Evolutionary conservation across 2,113 vertebrate species (phyloP), one percentile per base, ranked within the genome.

Genomic region (Sapajus apella): DNA sequence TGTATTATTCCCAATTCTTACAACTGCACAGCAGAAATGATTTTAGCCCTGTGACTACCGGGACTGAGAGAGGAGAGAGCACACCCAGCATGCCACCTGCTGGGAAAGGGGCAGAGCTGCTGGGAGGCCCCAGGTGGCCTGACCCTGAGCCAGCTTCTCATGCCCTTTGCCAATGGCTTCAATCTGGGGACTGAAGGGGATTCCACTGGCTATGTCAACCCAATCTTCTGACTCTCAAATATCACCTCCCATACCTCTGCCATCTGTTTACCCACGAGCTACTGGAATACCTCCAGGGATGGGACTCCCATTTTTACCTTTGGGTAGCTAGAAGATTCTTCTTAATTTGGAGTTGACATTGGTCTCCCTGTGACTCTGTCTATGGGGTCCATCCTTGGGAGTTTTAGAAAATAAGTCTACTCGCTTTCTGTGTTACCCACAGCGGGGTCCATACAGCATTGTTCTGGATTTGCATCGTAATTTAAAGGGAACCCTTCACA

Each of bases 11-110:
- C 45, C 12, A 21, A 2, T 56, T 20, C 45, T 20, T 4, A 17
- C 43, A 30, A 18, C 50, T 21, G 12, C 9, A 35, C 16, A 27
- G 47, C 68, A 94, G 68, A 83, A 77, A 82, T 37, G 16, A 6
- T 70, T 68, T 64, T 17, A 17, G 23, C 12, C 14, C 0, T 4
- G 5, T 3, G 37, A 9, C 30, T n/a, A 4, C 64, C 8, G 6
- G 81, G 45, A 11, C 37, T 55, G 58, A 7, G 73, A 35, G 13
- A 35, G 13, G 13, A 18, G 27, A 52, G 32, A 7, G 2, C 35
- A 7, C 8, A 32, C 45, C 68, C 52, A 5, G 35, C 4, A 6
- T n/a, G 35, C 21, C 79, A 11, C 13, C 43, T 5, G n/a, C 8
- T 23, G 35, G 23, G n/a, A 0, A 1, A 50, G 17, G 37, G 45